Conservation (phyloP, 2,113 vertebrate genomes). For the Phalacrocorax aristotelis region DNA sequence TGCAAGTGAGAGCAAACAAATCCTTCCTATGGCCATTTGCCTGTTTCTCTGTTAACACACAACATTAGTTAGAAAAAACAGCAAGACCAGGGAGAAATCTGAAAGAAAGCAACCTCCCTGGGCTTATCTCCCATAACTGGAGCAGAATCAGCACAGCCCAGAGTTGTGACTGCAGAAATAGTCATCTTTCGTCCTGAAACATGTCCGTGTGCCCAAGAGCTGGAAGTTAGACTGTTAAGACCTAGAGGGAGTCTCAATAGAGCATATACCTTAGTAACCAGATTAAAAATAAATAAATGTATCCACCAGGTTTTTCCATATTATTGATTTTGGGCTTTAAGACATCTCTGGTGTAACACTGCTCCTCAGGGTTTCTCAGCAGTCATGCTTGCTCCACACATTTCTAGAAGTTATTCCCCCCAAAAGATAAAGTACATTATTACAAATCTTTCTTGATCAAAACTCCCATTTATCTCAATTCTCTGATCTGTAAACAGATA, state of each 20-base stretch:
- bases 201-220: rapidly evolving
- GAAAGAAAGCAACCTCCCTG: background rate
- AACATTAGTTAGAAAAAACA: background rate
- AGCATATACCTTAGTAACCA: background rate
- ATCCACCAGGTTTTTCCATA: background rate
- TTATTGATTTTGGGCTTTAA: background rate
- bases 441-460: background rate
- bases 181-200: background rate
- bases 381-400: rapidly evolving
- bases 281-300: background rate
- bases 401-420: background rate
- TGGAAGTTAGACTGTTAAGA: background rate
- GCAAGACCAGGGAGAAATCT: background rate
- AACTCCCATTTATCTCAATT: background rate
- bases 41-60: background rate
- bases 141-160: background rate
- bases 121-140: background rate
- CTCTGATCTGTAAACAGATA: background rate
- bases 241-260: background rate
- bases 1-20: background rate
- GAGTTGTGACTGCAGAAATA: background rate
- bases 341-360: background rate
- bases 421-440: background rate
- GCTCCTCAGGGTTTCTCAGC: background rate
- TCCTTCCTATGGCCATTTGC: background rate